Base-by-base conservation (phyloP, 2,888 invertebrate genomes). In the Lithosia quadra region DNA sequence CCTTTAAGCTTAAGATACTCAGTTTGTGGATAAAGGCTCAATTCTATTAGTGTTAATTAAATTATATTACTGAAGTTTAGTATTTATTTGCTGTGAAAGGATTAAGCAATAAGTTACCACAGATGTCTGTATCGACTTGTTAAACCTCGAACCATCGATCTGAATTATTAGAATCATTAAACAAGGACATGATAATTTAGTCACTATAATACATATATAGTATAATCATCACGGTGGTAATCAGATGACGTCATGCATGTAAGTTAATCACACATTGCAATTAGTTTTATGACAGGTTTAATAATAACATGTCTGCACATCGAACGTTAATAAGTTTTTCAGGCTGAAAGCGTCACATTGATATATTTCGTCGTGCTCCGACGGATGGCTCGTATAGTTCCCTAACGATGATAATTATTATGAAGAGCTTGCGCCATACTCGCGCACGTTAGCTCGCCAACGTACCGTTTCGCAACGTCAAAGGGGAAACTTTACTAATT, bases 401-500 rank as follows among this genome's bases (percentile, higher is more conserved):
- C 75, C 86, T 86, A 87, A 86, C 86, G 86, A 87, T 84, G 82
- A 86, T 86, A 86, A 88, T 88, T 89, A 90, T 89, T 87, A 87
- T 88, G 85, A 88, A 88, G 87, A 85, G 85, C 77, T 80, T 74
- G 79, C 80, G 76, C 75, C 75, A 75, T 76, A 79, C 75, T 80
- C 80, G 76, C 74, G 71, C 81, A 79, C 81, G 81, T 80, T 73
- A 79, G 72, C 77, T 76, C 65, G 71, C 74, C 74, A 74, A 76
- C 78, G 71, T 76, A 71, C 73, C 75, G 80, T 80, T 82, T 82
- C 72, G 71, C 77, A 68, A 75, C 85, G 84, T 90, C 90, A 91
- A 90, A 90, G 89, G 77, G 82, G 83, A 86, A 92, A 92, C 91
- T 92, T 92, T 88, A 84, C 89, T 92, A 92, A 92, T 92, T 92